phyloP scores from a whole-genome alignment of 2,113 vertebrate species.

The Salminus brasiliensis region DNA sequence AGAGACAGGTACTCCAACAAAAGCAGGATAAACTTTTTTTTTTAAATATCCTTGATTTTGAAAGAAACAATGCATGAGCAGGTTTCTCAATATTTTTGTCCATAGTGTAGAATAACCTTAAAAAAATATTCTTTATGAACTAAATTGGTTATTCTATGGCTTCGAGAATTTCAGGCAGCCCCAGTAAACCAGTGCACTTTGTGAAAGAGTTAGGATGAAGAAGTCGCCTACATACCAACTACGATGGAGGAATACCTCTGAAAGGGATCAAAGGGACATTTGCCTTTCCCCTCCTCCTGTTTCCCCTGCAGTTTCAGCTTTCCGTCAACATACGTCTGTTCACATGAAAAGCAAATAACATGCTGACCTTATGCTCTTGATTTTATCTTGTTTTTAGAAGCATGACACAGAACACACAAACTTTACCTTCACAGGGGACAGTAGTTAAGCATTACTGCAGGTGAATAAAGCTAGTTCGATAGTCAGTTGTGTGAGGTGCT shows the following conservation, averaged over 20 bases:
- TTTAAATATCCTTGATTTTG: no score
- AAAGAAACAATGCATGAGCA: no score
- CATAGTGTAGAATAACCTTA: no score
- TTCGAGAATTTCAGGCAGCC: no score
- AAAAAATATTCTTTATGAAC: no score
- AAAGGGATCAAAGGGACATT: slow-evolving; percentile 80
- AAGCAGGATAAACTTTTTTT: no score
- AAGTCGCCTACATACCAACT: slow-evolving; percentile 77
- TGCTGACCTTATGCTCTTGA: background rate
- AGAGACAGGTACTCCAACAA: no score
- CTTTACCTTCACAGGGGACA: background rate
- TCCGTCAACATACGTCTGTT: slow-evolving; percentile 66
- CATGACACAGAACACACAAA: background rate
- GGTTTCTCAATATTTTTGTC: no score
- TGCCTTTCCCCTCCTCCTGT: slow-evolving; percentile 76
- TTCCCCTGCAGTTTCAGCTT: slow-evolving; percentile 70
- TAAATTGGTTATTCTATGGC: no score
- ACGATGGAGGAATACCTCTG: slow-evolving; percentile 74
- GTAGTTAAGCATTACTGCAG: background rate
- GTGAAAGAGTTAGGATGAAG: background rate
- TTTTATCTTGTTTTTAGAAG: background rate
- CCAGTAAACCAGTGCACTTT: background rate
- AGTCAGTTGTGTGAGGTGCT: background rate
- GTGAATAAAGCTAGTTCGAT: background rate
- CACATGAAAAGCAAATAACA: slow-evolving; percentile 4